A percentile compares a stretch with the other conserved stretches of the same genome.
phyloP scores from a whole-genome alignment of 2,113 vertebrate genomes.

The Baryphthengus martii region DNA sequence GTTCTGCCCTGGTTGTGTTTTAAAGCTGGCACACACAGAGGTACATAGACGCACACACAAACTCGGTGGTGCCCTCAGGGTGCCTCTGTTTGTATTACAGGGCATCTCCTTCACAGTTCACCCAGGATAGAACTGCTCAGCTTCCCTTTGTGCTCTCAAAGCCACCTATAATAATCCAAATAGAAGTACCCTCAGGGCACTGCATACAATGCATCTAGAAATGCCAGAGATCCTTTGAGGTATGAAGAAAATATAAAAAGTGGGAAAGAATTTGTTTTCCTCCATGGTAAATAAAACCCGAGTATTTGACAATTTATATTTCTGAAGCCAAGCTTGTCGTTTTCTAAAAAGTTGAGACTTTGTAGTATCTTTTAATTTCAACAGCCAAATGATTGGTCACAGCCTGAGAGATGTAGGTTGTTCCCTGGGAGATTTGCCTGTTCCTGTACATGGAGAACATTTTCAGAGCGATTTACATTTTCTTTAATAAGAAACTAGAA shows the following conservation, averaged over 20 bases:
- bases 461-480: constrained; percentile 53
- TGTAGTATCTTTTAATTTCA: constrained; percentile 49
- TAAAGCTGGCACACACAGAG: not conserved
- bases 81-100: constrained; percentile 34
- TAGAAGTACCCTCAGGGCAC: constrained; percentile 28
- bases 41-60: not conserved
- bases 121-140: not conserved
- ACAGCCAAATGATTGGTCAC: constrained; percentile 51
- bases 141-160: constrained; percentile 38
- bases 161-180: constrained; percentile 51
- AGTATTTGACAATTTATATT: not conserved
- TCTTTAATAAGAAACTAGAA: constrained; percentile 40
- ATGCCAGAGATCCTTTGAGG: not conserved
- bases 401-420: constrained; percentile 54
- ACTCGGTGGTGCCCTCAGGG: constrained; percentile 34
- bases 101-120: constrained; percentile 4
- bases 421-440: constrained; percentile 44
- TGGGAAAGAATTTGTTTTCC: not conserved
- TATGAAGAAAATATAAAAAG: not conserved
- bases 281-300: not conserved
- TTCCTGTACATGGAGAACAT: not conserved
- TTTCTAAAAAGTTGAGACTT: constrained; percentile 20
- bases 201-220: not conserved
- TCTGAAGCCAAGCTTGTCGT: constrained; percentile 5
- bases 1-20: constrained; percentile 3